phyloP scores from a whole-genome alignment of 37 sponge, comb jelly and placozoan genomes.

The Amphimedon queenslandica region DNA sequence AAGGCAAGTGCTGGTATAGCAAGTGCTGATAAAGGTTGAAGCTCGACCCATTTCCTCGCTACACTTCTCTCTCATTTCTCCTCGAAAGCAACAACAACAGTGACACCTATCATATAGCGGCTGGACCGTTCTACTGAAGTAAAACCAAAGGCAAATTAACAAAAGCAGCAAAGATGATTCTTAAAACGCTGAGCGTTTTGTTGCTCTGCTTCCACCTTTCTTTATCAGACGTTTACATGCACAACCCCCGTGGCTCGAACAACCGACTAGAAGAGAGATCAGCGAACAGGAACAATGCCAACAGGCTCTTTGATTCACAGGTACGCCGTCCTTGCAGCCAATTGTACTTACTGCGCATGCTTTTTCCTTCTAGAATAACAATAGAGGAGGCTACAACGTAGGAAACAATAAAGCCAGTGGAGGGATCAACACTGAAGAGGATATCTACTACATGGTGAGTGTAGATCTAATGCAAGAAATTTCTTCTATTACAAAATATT shows the following conservation, averaged over 20 bases:
- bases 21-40: too few species aligned
- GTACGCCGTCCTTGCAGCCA: constrained; percentile 54
- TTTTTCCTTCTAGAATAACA: constrained; percentile 82
- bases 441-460: constrained; percentile 83
- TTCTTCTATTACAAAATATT: too few species aligned
- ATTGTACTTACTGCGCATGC: too few species aligned
- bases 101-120: too few species aligned
- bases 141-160: too few species aligned
- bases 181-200: constrained; percentile 15
- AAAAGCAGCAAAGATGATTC: neutral
- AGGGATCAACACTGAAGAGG: constrained; percentile 54
- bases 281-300: constrained; percentile 90
- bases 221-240: constrained; percentile 83
- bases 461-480: neutral
- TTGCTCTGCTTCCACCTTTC: constrained; percentile 2
- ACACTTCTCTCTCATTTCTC: too few species aligned
- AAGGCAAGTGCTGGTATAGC: too few species aligned
- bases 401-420: constrained; percentile 56
- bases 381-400: constrained; percentile 97
- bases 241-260: constrained; percentile 97
- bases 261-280: constrained; percentile 95
- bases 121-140: neutral
- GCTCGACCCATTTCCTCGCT: too few species aligned
- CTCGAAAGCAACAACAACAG: too few species aligned
- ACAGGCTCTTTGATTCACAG: constrained; percentile 98